Percentiles rank a stretch among this genome's conserved stretches.
These are phyloP conservation scores for Drosophila busckii DNA, from an alignment of 1,140 invertebrate genomes.

Conservation along the genomic window DNA sequence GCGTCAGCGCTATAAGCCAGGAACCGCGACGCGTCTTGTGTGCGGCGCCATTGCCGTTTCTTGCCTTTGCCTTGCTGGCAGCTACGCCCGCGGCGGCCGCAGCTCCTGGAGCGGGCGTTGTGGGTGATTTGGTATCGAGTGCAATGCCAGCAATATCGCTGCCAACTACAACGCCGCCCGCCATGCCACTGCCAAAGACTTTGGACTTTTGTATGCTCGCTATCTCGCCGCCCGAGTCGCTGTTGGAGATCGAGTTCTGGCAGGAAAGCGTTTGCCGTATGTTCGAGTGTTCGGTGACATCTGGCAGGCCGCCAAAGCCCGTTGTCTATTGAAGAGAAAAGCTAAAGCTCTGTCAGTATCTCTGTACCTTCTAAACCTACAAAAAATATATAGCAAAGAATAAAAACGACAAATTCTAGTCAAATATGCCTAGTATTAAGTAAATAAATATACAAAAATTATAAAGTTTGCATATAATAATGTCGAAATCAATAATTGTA, in stretches of 20 bases:
- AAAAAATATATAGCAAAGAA: constrained; percentile 15
- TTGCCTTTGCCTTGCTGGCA: constrained; percentile 35
- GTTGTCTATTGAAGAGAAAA: constrained; percentile 62
- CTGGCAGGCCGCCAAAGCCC: constrained; percentile 74
- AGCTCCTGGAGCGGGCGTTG: constrained; percentile 41
- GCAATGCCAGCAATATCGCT: constrained; percentile 51
- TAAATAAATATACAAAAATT: constrained; percentile 54
- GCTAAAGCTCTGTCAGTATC: constrained; percentile 50
- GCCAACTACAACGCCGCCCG: constrained; percentile 51
- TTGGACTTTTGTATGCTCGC: constrained; percentile 75
- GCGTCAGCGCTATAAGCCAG: constrained; percentile 61
- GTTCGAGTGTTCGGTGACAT: constrained; percentile 78
- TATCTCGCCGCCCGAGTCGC: constrained; percentile 69
- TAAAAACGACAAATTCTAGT: constrained; percentile 42
- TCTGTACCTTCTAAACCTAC: constrained; percentile 67
- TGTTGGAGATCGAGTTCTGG: constrained; percentile 77
- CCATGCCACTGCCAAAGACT: constrained; percentile 57
- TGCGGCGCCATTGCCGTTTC: constrained; percentile 12
- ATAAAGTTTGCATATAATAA: constrained; percentile 10
- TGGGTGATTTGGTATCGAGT: constrained; percentile 56
- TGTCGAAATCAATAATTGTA: constrained; percentile 58
- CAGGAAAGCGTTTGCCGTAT: constrained; percentile 71
- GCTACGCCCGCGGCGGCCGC: constrained; percentile 28
- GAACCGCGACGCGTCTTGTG: constrained; percentile 62
- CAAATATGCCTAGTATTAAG: constrained; percentile 55